Percentiles rank a stretch among this genome's conserved stretches.
These are phyloP conservation scores for Pelecanoides urinatrix DNA, from an alignment of 2,113 vertebrate species.

Conservation along the genomic window DNA sequence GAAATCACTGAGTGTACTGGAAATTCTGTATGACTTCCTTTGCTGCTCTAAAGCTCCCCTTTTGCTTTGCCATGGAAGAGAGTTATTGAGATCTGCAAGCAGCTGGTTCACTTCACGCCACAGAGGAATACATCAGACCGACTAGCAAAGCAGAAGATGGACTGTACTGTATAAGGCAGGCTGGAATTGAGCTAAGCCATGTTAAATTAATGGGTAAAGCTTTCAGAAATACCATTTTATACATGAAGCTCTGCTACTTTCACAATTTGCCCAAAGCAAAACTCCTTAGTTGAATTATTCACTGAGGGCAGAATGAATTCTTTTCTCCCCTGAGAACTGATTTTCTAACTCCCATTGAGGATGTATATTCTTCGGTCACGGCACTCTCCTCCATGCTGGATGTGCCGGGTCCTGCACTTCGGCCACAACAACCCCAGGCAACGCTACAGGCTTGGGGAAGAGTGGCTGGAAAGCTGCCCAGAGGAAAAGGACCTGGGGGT, in stretches of 20 bases:
- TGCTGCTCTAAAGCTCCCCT: neutral
- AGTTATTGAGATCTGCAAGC: neutral
- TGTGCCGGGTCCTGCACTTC: too few relatives aligned
- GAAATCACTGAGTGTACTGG: neutral
- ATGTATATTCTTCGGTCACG: neutral
- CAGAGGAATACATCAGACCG: constrained; percentile 11
- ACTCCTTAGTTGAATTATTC: constrained; percentile 55
- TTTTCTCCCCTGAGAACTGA: neutral
- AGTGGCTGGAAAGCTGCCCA: too few relatives aligned
- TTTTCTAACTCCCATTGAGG: neutral
- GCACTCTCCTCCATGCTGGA: neutral
- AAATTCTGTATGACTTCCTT: neutral
- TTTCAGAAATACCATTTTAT: constrained; percentile 48
- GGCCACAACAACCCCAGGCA: too few relatives aligned
- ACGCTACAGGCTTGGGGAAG: too few relatives aligned
- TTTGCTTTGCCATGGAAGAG: neutral
- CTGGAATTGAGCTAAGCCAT: constrained; percentile 20
- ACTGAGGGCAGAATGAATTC: constrained; percentile 8
- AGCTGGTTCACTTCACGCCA: neutral
- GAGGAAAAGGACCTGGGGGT: too few relatives aligned
- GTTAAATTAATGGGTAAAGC: constrained; percentile 53
- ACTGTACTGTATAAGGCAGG: neutral
- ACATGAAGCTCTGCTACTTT: constrained; percentile 14
- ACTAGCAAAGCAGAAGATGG: neutral
- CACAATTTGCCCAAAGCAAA: constrained; percentile 45